phyloP scores from a whole-genome alignment of 2,888 invertebrate genomes.

The Melanostoma mellinum region DNA sequence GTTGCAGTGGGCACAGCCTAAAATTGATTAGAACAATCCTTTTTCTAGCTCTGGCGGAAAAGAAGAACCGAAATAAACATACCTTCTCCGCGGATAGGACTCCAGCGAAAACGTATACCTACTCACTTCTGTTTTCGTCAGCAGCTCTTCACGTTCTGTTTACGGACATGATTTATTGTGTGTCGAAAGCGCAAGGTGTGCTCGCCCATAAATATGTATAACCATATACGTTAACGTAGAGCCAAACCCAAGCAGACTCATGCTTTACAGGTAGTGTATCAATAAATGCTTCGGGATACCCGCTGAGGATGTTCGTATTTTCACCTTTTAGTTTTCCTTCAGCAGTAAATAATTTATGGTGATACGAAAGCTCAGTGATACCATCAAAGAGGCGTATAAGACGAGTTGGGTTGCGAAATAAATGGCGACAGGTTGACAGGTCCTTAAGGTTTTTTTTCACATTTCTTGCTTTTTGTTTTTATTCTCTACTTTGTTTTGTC shows the following conservation, averaged over 20 bases:
- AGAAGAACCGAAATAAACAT: too few relatives aligned
- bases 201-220: too few relatives aligned
- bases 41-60: too few relatives aligned
- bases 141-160: background rate
- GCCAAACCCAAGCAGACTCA: too few relatives aligned
- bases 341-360: constrained; percentile 6
- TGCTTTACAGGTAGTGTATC: too few relatives aligned
- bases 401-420: constrained; percentile 1
- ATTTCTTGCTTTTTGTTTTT: background rate
- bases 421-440: constrained; percentile 19
- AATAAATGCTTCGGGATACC: too few relatives aligned
- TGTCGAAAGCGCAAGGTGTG: background rate
- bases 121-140: background rate
- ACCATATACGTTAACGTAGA: too few relatives aligned
- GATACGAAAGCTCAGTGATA: constrained; percentile 7
- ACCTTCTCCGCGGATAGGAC: too few relatives aligned
- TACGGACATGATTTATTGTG: background rate
- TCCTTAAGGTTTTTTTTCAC: background rate
- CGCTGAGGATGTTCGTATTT: background rate
- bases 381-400: constrained; percentile 15
- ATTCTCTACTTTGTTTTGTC: background rate
- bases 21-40: too few relatives aligned
- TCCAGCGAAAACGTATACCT: background rate
- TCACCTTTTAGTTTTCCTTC: background rate
- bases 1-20: too few relatives aligned